Conservation (phyloP, 2,888 invertebrate genomes). For the Tolmerus cingulatus region DNA sequence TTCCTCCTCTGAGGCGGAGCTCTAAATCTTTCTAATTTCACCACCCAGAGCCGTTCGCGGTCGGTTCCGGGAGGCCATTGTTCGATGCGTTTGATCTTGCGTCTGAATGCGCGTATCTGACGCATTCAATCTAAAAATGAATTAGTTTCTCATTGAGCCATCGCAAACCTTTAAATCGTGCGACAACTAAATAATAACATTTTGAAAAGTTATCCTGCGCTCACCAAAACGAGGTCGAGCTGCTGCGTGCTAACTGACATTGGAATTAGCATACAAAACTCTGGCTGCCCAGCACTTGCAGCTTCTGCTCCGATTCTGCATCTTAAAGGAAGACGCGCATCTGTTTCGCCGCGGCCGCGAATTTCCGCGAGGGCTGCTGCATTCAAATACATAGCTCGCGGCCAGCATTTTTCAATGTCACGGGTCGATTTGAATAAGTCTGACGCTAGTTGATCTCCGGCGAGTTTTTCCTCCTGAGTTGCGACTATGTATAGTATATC, state of each 20-base stretch:
- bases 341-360: neutral
- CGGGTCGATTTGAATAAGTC: neutral
- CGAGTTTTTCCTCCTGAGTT: neutral
- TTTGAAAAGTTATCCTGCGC: neutral
- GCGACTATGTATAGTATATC: no score
- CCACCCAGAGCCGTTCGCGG: neutral
- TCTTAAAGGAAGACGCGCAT: neutral
- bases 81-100: neutral
- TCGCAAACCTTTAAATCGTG: neutral
- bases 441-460: neutral
- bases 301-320: neutral
- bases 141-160: conserved; percentile 12
- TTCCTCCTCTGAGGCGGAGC: neutral
- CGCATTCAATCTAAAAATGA: conserved; percentile 1
- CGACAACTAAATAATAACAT: conserved; percentile 2
- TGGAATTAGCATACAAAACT: conserved; percentile 17
- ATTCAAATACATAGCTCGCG: neutral
- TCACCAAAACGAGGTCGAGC: neutral
- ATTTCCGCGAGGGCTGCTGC: neutral
- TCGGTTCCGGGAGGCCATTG: neutral
- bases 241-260: neutral
- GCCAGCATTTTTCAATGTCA: neutral
- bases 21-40: neutral
- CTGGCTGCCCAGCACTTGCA: neutral
- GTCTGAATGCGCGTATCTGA: neutral